Evolutionary conservation across 2,113 vertebrate genomes (phyloP), one percentile per base, ranked within the genome.

Genomic region (Patagioenas fasciata): DNA sequence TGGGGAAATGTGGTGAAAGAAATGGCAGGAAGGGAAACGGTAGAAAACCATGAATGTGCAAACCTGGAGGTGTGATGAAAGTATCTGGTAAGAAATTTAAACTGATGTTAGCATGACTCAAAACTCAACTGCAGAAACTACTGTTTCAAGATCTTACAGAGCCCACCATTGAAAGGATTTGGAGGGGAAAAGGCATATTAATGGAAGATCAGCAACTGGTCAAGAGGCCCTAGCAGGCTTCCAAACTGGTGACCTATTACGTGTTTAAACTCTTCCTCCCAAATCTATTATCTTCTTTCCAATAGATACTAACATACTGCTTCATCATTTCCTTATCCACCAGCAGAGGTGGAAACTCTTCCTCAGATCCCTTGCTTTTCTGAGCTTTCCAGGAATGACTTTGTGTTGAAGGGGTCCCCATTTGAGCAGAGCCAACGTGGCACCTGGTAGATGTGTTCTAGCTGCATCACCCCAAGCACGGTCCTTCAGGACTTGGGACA

Each of bases 401-500:
- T 8, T 26, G 7, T 53, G 38, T 50, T 91, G 24, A 53, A 44
- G 20, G 14, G 19, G 4, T 51, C 23, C 32, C 38, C 53, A 10
- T 11, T 7, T 26, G 61, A 82, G 25, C 7, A 29, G 42, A n/a
- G 28, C 6, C 13, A 2, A 10, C 5, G 10, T 38, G n/a, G 14
- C 66, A 50, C 19, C 36, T 36, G 42, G 50, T 44, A 64, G 48
- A 47, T 4, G 29, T 9, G 7, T n/a, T 56, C 34, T 24, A 57
- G 17, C 31, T 62, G 11, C 48, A 40, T 38, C 42, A 50, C 4
- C 9, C n/a, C 3, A 1, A 14, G 5, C 4, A 2, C 14, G 15
- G 25, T 38, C n/a, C 34, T 62, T 57, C 25, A 42, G 50, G n/a
- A 38, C 48, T 38, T 5, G 2, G 26, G 38, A 62, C 8, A 7